Base-by-base conservation (phyloP, 2,113 vertebrate species). In the Otolemur garnettii region DNA sequence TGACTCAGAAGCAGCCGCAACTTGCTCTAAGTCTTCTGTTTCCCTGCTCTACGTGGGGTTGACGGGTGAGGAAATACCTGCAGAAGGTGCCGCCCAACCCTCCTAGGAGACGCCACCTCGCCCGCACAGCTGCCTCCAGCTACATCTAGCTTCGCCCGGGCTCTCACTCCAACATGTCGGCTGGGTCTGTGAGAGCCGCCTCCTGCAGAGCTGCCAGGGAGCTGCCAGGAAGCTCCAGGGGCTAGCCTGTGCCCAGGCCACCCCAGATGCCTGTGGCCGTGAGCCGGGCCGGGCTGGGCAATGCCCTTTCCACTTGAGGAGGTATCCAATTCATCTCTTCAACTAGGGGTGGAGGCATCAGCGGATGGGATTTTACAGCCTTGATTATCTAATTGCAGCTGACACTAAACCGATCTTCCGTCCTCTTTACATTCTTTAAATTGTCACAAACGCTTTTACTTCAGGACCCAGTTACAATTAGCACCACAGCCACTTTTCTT, bases 131-230 rank as follows among this genome's bases (percentile, higher is more conserved):
- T 97, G 98, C 97, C 97, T 98, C 98, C 98, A 98, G 98, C 98
- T 98, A 98, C 98, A 98, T 98, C 98, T 98, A 98, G 98, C 98
- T 95, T 97, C 93, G 97, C 94, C 97, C 60, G 93, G 97, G 96
- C 97, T 98, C 97, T 96, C 96, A 97, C 97, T 98, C 98, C 98
- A 97, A 98, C 97, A 97, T 97, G 98, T 98, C 97, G 97, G 98
- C 97, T 92, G 96, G 96, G 98, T 98, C 98, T 98, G 98, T 96
- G 97, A 98, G 98, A 98, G 98, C 98, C 98, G 99, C 98, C 98
- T 99, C 98, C 98, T 99, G 99, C 98, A 98, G 98, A 95, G 97
- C 98, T 99, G 99, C 99, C 99, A 99, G 99, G 98, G 98, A 96
- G 97, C 98, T 99, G 99, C 99, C 99, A 99, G 99, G 98, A 98